Conservation (phyloP, 2,797 vertebrate species). For the Podarcis lilfordi region DNA sequence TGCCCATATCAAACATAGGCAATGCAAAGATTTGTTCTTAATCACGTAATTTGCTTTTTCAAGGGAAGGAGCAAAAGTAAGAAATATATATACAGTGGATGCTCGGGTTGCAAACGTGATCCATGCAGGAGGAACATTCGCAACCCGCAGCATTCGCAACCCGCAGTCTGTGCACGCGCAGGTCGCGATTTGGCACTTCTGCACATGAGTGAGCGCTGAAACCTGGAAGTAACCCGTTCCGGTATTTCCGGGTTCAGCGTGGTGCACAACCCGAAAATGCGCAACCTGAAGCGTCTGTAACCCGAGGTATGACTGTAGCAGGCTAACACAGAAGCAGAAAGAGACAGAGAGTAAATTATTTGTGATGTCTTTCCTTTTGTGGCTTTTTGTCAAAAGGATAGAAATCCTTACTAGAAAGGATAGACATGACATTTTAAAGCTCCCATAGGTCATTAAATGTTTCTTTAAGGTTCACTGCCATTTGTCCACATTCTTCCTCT, state of each 20-base stretch:
- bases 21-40: too few relatives aligned
- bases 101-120: too few relatives aligned
- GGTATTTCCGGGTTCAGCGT: too few relatives aligned
- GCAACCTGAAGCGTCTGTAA: too few relatives aligned
- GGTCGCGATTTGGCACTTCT: too few relatives aligned
- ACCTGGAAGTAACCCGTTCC: too few relatives aligned
- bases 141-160: too few relatives aligned
- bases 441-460: neutral
- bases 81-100: neutral
- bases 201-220: too few relatives aligned
- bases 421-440: neutral
- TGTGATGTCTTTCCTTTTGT: neutral
- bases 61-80: neutral
- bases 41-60: neutral
- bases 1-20: neutral
- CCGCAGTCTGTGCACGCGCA: too few relatives aligned
- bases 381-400: neutral
- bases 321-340: neutral
- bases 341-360: neutral
- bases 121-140: too few relatives aligned
- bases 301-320: too few relatives aligned
- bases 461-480: neutral
- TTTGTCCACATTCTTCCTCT: neutral
- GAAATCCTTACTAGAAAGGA: neutral
- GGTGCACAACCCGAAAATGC: too few relatives aligned